Conservation (phyloP, 2,888 invertebrate genomes). For the Invenusta paracnida region DNA sequence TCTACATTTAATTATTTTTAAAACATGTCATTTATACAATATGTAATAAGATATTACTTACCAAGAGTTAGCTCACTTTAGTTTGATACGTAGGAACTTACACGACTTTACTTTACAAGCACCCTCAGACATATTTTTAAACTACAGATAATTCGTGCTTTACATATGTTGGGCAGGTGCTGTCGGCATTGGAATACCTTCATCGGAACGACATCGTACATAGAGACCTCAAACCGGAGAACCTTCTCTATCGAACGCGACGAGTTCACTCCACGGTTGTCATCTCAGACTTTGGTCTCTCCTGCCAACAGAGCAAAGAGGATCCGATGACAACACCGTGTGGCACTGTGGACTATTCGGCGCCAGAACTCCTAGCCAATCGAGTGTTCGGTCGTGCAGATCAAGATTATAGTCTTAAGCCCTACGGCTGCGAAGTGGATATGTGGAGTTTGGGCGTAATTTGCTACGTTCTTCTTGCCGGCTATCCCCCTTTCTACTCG, state of each 20-base stretch:
- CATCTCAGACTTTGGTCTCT: neutral
- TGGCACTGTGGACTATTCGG: neutral
- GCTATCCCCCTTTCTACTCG: neutral
- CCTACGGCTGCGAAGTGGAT: neutral
- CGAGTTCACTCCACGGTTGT: neutral
- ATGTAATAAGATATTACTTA: too few relatives aligned
- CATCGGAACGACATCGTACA: neutral
- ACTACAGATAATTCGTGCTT: too few relatives aligned
- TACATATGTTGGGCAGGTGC: too few relatives aligned
- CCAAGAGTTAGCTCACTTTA: too few relatives aligned
- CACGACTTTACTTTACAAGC: too few relatives aligned
- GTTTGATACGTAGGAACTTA: too few relatives aligned
- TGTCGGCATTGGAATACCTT: neutral
- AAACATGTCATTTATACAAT: too few relatives aligned
- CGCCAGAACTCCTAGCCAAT: neutral
- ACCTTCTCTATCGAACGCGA: neutral
- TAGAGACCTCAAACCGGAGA: neutral
- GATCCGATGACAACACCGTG: neutral
- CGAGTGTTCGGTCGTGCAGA: neutral
- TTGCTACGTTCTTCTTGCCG: neutral
- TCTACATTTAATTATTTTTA: too few relatives aligned
- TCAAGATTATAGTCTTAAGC: neutral
- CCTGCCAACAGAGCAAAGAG: neutral
- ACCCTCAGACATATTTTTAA: too few relatives aligned
- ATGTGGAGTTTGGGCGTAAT: neutral